These are phyloP conservation scores for Eufriesea mexicana DNA, from an alignment of 1,140 invertebrate genomes.

Conservation along the genomic window DNA sequence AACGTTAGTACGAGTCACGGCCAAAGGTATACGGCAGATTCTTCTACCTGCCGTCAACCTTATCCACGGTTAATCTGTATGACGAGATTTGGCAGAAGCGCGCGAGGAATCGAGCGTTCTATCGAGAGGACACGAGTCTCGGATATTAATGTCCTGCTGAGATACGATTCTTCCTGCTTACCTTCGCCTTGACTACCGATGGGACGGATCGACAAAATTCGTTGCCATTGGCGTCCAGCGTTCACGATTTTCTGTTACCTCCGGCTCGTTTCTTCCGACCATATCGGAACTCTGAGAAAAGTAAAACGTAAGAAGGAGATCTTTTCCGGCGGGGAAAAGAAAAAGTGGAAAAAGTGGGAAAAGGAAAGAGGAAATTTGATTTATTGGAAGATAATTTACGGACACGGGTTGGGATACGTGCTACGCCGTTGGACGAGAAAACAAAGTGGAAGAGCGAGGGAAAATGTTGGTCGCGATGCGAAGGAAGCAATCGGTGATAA, in stretches of 20 bases:
- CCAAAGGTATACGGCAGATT: not conserved
- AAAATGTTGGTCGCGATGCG: slow-evolving; percentile 17
- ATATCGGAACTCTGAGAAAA: no score
- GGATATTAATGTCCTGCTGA: slow-evolving; percentile 66
- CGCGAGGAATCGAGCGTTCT: slow-evolving; percentile 41
- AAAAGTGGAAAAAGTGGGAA: no score
- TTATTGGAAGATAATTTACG: no score
- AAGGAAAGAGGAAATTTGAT: no score
- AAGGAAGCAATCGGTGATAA: slow-evolving; percentile 65
- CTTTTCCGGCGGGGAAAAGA: no score
- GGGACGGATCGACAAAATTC: slow-evolving; percentile 28
- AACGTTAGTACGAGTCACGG: not conserved
- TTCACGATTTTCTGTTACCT: not conserved
- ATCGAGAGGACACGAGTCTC: slow-evolving; percentile 29
- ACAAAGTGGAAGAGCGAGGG: not conserved
- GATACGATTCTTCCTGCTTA: slow-evolving; percentile 52
- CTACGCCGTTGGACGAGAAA: slow-evolving; percentile 11
- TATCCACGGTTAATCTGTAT: slow-evolving; percentile 29
- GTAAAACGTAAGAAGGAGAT: no score
- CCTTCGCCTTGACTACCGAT: slow-evolving; percentile 17
- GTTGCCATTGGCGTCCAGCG: slow-evolving; percentile 33
- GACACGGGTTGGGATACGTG: no score
- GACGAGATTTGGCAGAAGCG: slow-evolving; percentile 56
- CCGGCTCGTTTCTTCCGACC: not conserved
- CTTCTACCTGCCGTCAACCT: slow-evolving; percentile 13